Conservation (phyloP, 2,113 vertebrate genomes). For the Nannobrachium achirus region DNA sequence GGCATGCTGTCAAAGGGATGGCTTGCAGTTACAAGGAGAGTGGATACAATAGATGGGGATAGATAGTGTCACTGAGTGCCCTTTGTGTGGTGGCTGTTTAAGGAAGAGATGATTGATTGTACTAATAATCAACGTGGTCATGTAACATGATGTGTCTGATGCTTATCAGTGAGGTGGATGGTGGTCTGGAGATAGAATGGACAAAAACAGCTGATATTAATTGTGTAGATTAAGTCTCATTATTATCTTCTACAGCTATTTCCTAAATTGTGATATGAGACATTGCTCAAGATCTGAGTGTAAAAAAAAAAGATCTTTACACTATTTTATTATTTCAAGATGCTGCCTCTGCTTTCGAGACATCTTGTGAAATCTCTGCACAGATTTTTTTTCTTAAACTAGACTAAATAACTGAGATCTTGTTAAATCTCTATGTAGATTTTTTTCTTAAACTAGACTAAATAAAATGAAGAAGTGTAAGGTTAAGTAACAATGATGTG, state of each 20-base stretch:
- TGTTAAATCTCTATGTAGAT: too few species aligned
- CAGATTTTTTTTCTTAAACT: not conserved
- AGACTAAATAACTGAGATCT: too few species aligned
- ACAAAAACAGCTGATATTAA: slow-evolving; percentile 7
- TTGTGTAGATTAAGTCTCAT: not conserved
- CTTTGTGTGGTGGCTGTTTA: slow-evolving; percentile 41
- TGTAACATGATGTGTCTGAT: slow-evolving; percentile 36
- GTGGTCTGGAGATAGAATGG: not conserved
- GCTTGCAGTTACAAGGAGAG: slow-evolving; percentile 27
- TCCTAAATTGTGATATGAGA: too few species aligned
- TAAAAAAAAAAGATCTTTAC: too few species aligned
- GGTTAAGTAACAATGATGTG: too few species aligned
- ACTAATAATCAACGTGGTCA: slow-evolving; percentile 39
- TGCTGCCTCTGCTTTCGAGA: too few species aligned
- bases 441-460: slow-evolving; percentile 3
- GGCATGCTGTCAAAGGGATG: not conserved
- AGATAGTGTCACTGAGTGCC: slow-evolving; percentile 38
- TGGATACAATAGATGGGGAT: slow-evolving; percentile 21
- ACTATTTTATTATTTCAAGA: too few species aligned
- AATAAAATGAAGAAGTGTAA: too few species aligned
- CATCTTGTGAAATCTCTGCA: too few species aligned
- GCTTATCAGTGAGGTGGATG: slow-evolving; percentile 29
- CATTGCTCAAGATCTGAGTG: too few species aligned
- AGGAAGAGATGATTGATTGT: slow-evolving; percentile 46
- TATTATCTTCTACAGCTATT: not conserved